These are phyloP conservation scores for Pachyrhynchus sulphureomaculatus DNA, from an alignment of 1,140 invertebrate genomes.

Conservation along the genomic window DNA sequence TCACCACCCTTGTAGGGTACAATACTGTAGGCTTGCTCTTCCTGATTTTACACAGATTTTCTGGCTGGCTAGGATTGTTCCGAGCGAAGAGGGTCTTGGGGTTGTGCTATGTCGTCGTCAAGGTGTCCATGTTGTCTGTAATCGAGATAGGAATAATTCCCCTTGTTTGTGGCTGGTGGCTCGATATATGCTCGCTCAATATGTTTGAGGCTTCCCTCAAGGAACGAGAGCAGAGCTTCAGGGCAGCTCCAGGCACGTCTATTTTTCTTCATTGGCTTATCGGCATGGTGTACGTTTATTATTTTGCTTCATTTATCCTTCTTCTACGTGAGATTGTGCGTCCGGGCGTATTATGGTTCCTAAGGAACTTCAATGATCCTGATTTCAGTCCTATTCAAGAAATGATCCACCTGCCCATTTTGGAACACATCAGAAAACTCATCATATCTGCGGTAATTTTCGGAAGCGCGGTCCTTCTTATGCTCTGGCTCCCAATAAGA, in stretches of 20 bases:
- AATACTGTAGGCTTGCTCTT: constrained; percentile 84
- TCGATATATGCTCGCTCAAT: constrained; percentile 95
- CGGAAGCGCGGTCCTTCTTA: constrained; percentile 91
- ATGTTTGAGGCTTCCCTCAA: constrained; percentile 91
- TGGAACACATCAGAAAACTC: constrained; percentile 85
- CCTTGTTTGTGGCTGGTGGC: constrained; percentile 97
- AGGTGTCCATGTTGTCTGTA: constrained; percentile 88
- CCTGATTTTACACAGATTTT: constrained; percentile 79
- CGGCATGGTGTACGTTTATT: constrained; percentile 99
- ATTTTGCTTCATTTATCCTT: constrained; percentile 97
- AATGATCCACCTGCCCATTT: constrained; percentile 97
- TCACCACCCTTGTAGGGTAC: constrained; percentile 93
- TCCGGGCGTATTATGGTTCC: constrained; percentile 95
- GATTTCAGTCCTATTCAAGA: constrained; percentile 99
- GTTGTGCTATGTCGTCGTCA: constrained; percentile 96
- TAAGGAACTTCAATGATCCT: constrained; percentile 96
- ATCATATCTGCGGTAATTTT: constrained; percentile 94
- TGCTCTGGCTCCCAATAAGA: constrained; percentile 93
- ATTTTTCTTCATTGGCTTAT: constrained; percentile 99
- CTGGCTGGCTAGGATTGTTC: constrained; percentile 73
- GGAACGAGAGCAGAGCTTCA: constrained; percentile 85
- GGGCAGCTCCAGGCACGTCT: constrained; percentile 87
- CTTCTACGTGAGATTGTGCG: constrained; percentile 89
- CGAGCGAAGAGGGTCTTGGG: constrained; percentile 85
- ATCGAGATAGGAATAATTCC: constrained; percentile 97